A percentile compares a stretch with the other conserved stretches of the same genome.
These are phyloP conservation scores for Phania funesta DNA, from an alignment of 2,888 invertebrate species.

Conservation along the genomic window DNA sequence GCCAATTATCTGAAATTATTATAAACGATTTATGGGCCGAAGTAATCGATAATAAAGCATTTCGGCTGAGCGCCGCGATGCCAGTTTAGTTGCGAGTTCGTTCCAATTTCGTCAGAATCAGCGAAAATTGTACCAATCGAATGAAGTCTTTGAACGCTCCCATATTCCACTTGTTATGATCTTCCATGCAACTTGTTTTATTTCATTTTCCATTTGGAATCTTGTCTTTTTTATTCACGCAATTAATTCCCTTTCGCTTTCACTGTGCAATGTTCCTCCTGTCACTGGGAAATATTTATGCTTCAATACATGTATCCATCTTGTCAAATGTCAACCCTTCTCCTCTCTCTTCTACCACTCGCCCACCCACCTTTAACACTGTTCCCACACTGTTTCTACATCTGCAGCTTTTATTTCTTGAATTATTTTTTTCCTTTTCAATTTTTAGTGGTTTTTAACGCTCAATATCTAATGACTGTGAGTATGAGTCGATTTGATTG, in stretches of 20 bases:
- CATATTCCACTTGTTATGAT: no score
- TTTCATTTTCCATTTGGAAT: not conserved
- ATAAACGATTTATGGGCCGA: no score
- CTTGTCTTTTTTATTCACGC: not conserved
- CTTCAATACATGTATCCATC: not conserved
- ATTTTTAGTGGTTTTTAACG: slow-evolving; percentile 33
- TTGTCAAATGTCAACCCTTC: not conserved
- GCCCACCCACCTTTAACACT: not conserved
- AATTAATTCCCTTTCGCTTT: not conserved
- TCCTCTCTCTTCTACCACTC: not conserved
- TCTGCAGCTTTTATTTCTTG: not conserved
- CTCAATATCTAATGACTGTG: slow-evolving; percentile 19
- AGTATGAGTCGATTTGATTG: slow-evolving; percentile 22
- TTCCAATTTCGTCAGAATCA: no score
- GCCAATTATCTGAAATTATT: no score
- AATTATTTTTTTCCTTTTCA: not conserved
- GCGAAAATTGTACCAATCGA: no score
- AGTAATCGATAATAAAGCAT: no score
- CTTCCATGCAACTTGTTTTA: no score
- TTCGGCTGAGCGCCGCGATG: no score
- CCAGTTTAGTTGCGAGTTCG: no score
- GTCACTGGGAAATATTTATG: not conserved
- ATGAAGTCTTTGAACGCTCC: no score
- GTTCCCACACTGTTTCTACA: slow-evolving; percentile 9
- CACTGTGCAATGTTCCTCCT: not conserved